A percentile compares a stretch with the other conserved stretches of the same genome.
These are phyloP conservation scores for Carcharodon carcharias DNA, from an alignment of 2,797 vertebrate genomes.

Conservation along the genomic window DNA sequence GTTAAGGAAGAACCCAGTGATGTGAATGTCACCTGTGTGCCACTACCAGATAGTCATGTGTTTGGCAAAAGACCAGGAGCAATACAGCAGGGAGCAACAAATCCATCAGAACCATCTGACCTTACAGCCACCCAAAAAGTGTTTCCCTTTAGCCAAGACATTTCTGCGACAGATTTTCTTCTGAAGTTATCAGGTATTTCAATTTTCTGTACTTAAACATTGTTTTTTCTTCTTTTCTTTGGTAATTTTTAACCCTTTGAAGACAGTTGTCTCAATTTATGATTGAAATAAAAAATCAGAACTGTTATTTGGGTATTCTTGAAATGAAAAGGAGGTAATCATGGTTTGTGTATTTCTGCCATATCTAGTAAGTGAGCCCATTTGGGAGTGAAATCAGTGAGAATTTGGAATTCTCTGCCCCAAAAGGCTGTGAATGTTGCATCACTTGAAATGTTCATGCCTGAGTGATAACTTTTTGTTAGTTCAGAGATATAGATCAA, in stretches of 20 bases:
- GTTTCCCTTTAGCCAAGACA: constrained; percentile 91
- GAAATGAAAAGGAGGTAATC: not conserved
- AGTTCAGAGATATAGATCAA: not conserved
- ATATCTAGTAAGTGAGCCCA: not conserved
- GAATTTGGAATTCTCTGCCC: not conserved
- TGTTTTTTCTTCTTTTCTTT: not conserved
- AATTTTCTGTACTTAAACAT: constrained; percentile 2
- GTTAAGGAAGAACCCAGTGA: constrained; percentile 96
- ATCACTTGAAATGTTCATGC: not conserved
- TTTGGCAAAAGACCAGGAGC: constrained; percentile 26
- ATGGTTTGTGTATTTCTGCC: not conserved
- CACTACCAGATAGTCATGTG: constrained; percentile 26
- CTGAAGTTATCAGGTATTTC: constrained; percentile 93
- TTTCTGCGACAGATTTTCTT: constrained; percentile 94
- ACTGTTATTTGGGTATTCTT: not conserved
- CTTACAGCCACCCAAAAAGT: constrained; percentile 65
- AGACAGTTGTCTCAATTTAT: not conserved
- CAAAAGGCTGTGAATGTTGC: not conserved
- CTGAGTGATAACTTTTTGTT: not conserved
- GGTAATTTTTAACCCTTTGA: not conserved
- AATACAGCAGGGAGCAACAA: constrained; percentile 41
- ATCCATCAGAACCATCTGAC: constrained; percentile 68
- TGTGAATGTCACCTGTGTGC: constrained; percentile 57
- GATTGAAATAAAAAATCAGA: not conserved
- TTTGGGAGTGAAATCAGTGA: not conserved